Evolutionary conservation across 2,113 vertebrate species (phyloP).

Genomic region (Pyxicephalus adspersus): DNA sequence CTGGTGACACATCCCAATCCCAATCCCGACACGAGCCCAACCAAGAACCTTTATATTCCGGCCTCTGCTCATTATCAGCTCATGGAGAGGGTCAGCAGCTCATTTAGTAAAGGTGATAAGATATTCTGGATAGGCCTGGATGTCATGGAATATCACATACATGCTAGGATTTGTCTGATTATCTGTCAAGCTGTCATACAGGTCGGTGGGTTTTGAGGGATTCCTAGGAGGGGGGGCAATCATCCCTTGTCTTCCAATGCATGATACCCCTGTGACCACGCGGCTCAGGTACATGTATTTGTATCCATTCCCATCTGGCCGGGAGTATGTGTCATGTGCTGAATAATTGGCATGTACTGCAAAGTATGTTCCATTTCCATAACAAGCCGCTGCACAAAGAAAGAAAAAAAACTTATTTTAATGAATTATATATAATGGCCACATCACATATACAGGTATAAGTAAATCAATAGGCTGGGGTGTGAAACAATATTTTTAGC

Average conservation of each 20-base stretch:
- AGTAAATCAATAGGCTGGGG: no score
- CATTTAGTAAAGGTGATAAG: constrained; percentile 77
- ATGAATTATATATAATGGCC: no score
- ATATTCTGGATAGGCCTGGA: constrained; percentile 83
- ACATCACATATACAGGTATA: no score
- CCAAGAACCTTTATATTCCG: no score
- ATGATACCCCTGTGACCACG: constrained; percentile 78
- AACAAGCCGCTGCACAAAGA: constrained; percentile 66
- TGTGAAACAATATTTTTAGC: no score
- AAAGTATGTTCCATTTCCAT: constrained; percentile 83
- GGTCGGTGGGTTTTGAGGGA: constrained; percentile 4
- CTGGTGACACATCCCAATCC: no score
- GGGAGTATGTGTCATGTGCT: constrained; percentile 67
- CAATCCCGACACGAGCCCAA: no score
- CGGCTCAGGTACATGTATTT: constrained; percentile 78
- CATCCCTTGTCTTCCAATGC: constrained; percentile 52
- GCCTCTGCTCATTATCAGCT: no score
- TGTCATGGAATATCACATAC: constrained; percentile 82
- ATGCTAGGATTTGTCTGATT: constrained; percentile 53
- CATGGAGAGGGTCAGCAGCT: no score
- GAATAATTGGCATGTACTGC: constrained; percentile 76
- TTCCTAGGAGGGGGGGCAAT: constrained; percentile 70
- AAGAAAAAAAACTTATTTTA: not conserved
- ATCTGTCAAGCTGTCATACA: constrained; percentile 79
- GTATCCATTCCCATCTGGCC: constrained; percentile 60